Evolutionary conservation across 2,888 invertebrate species (phyloP).

Genomic region (Noctua janthe): DNA sequence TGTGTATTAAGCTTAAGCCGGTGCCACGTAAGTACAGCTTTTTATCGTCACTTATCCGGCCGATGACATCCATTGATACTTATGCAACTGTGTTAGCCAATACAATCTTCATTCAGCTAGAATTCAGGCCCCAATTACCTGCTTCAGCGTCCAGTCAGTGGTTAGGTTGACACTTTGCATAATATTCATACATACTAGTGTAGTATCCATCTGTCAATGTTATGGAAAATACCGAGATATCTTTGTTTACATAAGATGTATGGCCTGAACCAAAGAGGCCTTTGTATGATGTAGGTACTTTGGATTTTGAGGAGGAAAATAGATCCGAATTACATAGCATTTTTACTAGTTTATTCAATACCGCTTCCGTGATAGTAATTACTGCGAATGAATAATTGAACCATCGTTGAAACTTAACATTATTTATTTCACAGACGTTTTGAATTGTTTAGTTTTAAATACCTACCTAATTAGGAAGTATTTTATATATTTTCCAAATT

Average conservation of each 20-base stretch:
- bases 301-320: not conserved
- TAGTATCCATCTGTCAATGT: not conserved
- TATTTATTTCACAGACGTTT: not conserved
- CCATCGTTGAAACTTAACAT: not conserved
- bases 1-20: not conserved
- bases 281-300: not conserved
- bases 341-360: not conserved
- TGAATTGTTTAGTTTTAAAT: not conserved
- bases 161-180: not conserved
- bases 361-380: not conserved
- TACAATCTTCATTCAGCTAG: too few relatives aligned
- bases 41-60: not conserved
- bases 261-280: not conserved
- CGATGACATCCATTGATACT: not conserved
- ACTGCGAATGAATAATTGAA: not conserved
- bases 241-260: constrained; percentile 4
- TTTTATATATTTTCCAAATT: not conserved
- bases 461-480: not conserved
- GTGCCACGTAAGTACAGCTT: constrained; percentile 41
- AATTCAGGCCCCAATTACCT: not conserved
- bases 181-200: not conserved
- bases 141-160: not conserved
- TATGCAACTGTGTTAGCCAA: not conserved
- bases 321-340: not conserved
- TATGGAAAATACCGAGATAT: not conserved